phyloP scores from a whole-genome alignment of 2,888 invertebrate genomes.

The Eupithecia inturbata region DNA sequence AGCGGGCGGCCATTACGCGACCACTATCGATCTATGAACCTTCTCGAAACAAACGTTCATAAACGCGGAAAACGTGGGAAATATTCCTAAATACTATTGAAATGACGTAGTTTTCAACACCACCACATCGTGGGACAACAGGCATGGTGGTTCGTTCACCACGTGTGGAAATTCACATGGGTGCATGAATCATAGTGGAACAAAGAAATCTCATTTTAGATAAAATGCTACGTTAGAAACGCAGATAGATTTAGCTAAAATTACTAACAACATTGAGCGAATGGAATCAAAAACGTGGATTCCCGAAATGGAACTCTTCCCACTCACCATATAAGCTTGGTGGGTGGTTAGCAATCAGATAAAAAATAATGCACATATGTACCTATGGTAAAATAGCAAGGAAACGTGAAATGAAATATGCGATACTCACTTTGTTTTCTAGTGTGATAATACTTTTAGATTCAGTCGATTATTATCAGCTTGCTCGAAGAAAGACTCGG shows the following conservation, averaged over 20 bases:
- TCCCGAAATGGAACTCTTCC: not conserved
- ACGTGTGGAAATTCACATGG: slow-evolving; percentile 30
- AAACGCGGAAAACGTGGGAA: slow-evolving; percentile 17
- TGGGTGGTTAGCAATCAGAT: not conserved
- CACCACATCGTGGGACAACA: slow-evolving; percentile 13
- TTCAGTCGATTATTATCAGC: slow-evolving; percentile 65
- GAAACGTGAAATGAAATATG: not conserved
- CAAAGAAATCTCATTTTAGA: slow-evolving; percentile 11
- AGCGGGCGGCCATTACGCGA: slow-evolving; percentile 57
- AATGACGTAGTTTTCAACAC: not conserved
- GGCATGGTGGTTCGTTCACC: slow-evolving; percentile 26
- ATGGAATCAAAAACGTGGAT: not conserved
- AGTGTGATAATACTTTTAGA: slow-evolving; percentile 57
- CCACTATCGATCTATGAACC: slow-evolving; percentile 62
- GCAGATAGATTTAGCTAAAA: not conserved
- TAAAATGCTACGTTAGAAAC: not conserved
- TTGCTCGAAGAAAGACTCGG: slow-evolving; percentile 72
- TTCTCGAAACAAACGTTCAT: slow-evolving; percentile 63
- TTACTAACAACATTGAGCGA: not conserved
- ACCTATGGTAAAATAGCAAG: slow-evolving; percentile 8
- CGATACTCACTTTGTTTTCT: slow-evolving; percentile 64
- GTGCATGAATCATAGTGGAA: not conserved
- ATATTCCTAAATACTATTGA: not conserved
- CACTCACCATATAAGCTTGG: not conserved
- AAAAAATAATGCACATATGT: not conserved